phyloP scores from a whole-genome alignment of 2,888 invertebrate species.

The Dasysyrphus albostriatus region DNA sequence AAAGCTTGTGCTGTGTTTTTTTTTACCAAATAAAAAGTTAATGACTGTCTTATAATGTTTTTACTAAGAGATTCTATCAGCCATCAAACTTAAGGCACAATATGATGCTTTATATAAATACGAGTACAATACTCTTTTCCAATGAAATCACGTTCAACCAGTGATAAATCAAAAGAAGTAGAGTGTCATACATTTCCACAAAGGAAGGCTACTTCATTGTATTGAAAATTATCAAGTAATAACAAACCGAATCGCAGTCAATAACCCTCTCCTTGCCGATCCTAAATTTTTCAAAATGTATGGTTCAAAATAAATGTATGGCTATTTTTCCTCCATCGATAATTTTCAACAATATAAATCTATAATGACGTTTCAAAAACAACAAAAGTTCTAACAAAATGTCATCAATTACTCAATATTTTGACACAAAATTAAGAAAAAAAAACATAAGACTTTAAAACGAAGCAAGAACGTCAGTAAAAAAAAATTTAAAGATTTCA shows the following conservation, averaged over 20 bases:
- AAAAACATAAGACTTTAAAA: neutral
- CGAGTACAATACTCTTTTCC: neutral
- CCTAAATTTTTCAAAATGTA: constrained; percentile 10
- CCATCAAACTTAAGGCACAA: too few species aligned
- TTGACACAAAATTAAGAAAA: neutral
- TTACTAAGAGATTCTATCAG: too few species aligned
- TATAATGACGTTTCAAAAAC: constrained; percentile 35
- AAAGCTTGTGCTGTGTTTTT: too few species aligned
- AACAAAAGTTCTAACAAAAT: constrained; percentile 12
- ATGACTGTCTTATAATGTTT: too few species aligned
- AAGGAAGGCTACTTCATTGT: neutral
- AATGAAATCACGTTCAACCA: neutral
- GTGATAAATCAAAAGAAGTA: neutral
- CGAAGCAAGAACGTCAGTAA: neutral
- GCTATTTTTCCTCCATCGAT: neutral
- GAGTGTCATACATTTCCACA: neutral
- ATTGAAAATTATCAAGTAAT: neutral
- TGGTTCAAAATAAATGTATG: constrained; percentile 62
- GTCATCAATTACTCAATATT: neutral
- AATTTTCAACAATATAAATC: constrained; percentile 52
- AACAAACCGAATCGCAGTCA: neutral
- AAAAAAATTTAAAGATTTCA: constrained; percentile 29
- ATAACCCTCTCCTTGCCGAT: neutral
- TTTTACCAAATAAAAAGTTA: too few species aligned
- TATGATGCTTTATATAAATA: too few species aligned